Base-by-base conservation (phyloP, 2,113 vertebrate genomes). In the Hyla sarda region DNA sequence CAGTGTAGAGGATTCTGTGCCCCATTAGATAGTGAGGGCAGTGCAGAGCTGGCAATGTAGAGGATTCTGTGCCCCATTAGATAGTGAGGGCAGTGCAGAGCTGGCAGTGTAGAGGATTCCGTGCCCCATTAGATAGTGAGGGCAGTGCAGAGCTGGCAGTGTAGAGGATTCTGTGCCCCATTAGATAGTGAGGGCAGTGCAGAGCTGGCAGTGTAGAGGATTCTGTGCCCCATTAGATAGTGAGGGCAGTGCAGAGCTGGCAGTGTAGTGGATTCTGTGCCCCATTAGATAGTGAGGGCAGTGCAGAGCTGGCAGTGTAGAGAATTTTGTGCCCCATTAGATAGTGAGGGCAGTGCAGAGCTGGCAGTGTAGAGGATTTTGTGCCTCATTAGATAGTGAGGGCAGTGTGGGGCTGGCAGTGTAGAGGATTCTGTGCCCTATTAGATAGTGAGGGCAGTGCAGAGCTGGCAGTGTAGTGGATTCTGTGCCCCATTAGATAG, bases 221-320 rank as follows among this genome's bases (percentile, higher is more conserved):
- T 84, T 75, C 52, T 60, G 21, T 75, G 82, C 71, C 71, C 50
- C 71, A 56, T n/a, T n/a, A n/a, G n/a, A n/a, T n/a, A n/a, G n/a
- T n/a, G n/a, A n/a, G n/a, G 56, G 14, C 37, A 47, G n/a, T 8
- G 34, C 58, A 58, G 34, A 60, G 52, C 82, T 60, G 71, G 52
- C 23, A 74, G 37, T 47, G 74, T 32, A 47, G 41, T 5, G 25
- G 52, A 72, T 84, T 75, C 52, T 60, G 21, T 75, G 82, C 71
- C 71, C 50, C 71, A 56, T n/a, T n/a, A n/a, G n/a, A n/a, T n/a
- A n/a, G n/a, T n/a, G n/a, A n/a, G n/a, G 56, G 14, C 37, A 47
- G n/a, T 8, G 34, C 58, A 58, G 34, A 60, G 52, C 82, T 60
- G 71, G 52, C 23, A 74, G 37, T 47, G 74, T 32, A 47, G 41